These are phyloP conservation scores for Valencia hispanica DNA, from an alignment of 2,797 vertebrate species.

Conservation along the genomic window DNA sequence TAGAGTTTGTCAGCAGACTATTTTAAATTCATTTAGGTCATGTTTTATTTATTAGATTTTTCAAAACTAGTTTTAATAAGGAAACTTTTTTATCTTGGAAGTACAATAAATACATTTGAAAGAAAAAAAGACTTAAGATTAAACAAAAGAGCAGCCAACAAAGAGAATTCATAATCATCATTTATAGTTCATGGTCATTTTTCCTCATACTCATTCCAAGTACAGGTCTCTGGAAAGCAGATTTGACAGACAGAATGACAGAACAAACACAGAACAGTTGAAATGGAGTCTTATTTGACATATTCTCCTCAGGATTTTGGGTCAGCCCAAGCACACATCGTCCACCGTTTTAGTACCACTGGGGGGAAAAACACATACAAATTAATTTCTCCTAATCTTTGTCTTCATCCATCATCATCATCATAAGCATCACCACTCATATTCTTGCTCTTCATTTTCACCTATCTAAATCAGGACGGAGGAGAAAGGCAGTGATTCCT, in stretches of 20 bases:
- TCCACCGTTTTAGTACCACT: slow-evolving; percentile 68
- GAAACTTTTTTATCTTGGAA: slow-evolving; percentile 35
- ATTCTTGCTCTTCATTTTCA: slow-evolving; percentile 52
- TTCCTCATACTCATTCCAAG: slow-evolving; percentile 78
- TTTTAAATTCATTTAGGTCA: slow-evolving; percentile 55
- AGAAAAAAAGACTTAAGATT: slow-evolving; percentile 70
- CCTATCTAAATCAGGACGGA: slow-evolving; percentile 57
- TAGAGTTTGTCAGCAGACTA: slow-evolving; percentile 53
- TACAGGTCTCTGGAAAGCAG: slow-evolving; percentile 86
- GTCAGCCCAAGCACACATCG: slow-evolving; percentile 61
- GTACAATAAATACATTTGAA: slow-evolving; percentile 72
- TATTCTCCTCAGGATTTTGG: slow-evolving; percentile 56
- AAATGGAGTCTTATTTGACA: slow-evolving; percentile 71
- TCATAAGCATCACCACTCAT: slow-evolving; percentile 21
- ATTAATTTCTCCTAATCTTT: slow-evolving; percentile 53
- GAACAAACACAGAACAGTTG: slow-evolving; percentile 79
- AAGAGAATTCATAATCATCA: slow-evolving; percentile 76
- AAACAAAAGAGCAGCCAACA: slow-evolving; percentile 73
- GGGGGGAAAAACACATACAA: slow-evolving; percentile 61
- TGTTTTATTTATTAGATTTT: slow-evolving; percentile 74
- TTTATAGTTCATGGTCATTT: slow-evolving; percentile 79
- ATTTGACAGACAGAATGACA: slow-evolving; percentile 82
- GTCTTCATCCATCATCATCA: slow-evolving; percentile 28
- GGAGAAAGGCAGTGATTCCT: slow-evolving; percentile 78
- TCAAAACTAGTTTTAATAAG: slow-evolving; percentile 71